Evolutionary conservation across 2,797 vertebrate species (phyloP).

Genomic region (Enteromius viviparus): DNA sequence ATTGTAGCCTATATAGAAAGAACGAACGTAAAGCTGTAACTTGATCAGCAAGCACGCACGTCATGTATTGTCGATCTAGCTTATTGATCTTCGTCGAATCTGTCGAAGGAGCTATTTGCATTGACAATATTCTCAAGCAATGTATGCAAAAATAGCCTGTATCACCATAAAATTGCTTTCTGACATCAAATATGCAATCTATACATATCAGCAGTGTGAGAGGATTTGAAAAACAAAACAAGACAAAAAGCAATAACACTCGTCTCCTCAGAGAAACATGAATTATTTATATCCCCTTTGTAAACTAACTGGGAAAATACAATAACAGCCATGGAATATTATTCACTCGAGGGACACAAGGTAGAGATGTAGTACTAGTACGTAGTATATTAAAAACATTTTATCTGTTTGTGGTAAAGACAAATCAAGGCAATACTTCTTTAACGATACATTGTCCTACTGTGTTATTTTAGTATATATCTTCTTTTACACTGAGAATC

Average conservation of each 20-base stretch:
- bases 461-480: background rate
- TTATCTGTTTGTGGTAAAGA: background rate
- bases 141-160: background rate
- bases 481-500: background rate
- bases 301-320: background rate
- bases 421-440: background rate
- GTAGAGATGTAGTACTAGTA: background rate
- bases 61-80: background rate
- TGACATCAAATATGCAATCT: background rate
- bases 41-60: background rate
- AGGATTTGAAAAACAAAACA: constrained; percentile 17
- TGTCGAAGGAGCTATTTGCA: background rate
- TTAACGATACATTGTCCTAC: background rate
- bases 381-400: background rate
- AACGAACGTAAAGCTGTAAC: background rate
- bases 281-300: constrained; percentile 9
- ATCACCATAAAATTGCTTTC: background rate
- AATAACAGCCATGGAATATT: background rate
- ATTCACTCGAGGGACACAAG: background rate
- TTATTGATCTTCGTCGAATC: background rate
- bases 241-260: constrained; percentile 30
- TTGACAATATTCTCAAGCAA: background rate
- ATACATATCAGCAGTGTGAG: background rate
- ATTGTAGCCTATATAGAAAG: background rate
- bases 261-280: background rate